Evolutionary conservation across 2,797 vertebrate species (phyloP), one percentile per base, ranked within the genome.

Genomic region (Octomys mimax): DNA sequence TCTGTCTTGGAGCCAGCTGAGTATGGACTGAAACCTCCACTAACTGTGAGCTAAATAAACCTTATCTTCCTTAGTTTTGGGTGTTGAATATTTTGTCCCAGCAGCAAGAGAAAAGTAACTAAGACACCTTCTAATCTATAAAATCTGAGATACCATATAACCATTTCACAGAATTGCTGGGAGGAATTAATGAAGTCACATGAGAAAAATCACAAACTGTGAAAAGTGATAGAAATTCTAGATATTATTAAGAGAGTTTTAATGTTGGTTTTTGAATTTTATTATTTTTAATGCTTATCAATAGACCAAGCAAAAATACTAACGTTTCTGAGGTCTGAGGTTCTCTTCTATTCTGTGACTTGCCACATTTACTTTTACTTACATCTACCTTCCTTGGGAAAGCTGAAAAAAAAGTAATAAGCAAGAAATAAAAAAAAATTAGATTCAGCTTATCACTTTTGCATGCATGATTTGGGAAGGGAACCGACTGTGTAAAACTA

Each of bases 161-260:
- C 18, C 73, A 59, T 49, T 96, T 88, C 78, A 88, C 7, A 86
- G 22, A 3, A 52, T 71, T 54, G 24, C 87, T 86, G 18, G 66
- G 57, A 95, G 94, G 36, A 39, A 68, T 93, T 81, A 94, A 84
- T 66, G 33, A 70, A 46, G 31, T 91, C 26, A n/a, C 21, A 9
- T 4, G 42, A 28, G 46, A 92, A 21, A 82, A 95, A 78, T 28
- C 36, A 21, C 83, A 70, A 91, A 80, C n/a, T 87, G 6, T 81
- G 59, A 92, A 92, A 71, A 68, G 10, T 73, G 61, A 87, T 18
- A 82, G 59, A 66, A 87, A 83, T 68, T 71, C 31, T 77, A 62
- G 70, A 28, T 77, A 68, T 21, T 82, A 70, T 64, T 77, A 33
- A 42, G 18, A 78, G 24, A 78, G 24, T 21, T 82, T 88, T 89